Percentiles rank a stretch among this genome's conserved stretches.
phyloP scores from a whole-genome alignment of 1,140 invertebrate genomes.

The Panulirus ornatus region DNA sequence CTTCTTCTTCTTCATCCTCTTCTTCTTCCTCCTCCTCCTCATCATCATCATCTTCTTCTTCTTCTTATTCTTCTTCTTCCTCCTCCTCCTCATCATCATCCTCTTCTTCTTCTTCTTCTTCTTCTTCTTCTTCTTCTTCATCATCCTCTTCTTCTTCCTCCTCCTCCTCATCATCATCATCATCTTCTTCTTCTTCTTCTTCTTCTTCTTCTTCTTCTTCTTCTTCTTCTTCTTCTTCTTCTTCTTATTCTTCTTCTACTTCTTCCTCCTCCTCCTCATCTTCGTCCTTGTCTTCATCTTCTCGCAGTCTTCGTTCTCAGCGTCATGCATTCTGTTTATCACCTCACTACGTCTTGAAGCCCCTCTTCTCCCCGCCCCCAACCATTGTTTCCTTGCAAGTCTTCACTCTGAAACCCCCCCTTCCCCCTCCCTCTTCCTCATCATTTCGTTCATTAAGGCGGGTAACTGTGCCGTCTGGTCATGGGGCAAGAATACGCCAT shows the following conservation, averaged over 20 bases:
- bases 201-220: neutral
- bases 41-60: neutral
- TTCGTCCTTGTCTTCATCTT: neutral
- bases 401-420: neutral
- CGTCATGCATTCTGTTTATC: neutral
- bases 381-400: neutral
- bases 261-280: neutral
- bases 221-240: neutral
- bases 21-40: neutral
- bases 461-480: neutral
- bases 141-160: neutral
- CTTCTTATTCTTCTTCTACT: neutral
- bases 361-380: neutral
- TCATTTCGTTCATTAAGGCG: constrained; percentile 18
- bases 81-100: neutral
- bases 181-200: neutral
- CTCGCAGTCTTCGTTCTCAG: neutral
- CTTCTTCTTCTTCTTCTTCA: neutral
- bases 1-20: neutral
- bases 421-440: neutral
- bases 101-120: neutral
- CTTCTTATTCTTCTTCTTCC: neutral
- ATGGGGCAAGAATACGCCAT: neutral
- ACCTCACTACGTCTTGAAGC: neutral
- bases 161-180: neutral